Evolutionary conservation across 2,888 invertebrate genomes (phyloP), one percentile per base, ranked within the genome.

Genomic region (Galerucella pusilla): DNA sequence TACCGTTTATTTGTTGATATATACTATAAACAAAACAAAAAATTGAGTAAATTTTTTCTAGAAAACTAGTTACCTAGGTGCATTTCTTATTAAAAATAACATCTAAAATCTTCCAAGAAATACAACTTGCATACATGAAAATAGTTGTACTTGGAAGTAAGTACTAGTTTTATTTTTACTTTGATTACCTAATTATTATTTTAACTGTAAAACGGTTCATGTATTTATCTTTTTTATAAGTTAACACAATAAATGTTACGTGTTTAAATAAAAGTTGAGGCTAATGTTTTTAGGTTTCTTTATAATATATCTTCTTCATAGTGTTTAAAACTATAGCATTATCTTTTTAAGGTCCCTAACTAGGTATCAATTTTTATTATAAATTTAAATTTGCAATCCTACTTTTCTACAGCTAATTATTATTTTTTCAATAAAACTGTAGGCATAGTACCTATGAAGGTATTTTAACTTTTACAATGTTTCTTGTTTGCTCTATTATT

Each of bases 61-160:
- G 35, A 61, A 61, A 12, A 14, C 9, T 28, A 14, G 20, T 10
- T n/a, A 14, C n/a, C n/a, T 4, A 5, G 16, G n/a, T 7, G 4
- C 54, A 20, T 57, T 57, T 57, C 16, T 20, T 16, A 20, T 16
- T 57, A 57, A 57, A 57, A 57, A 57, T 57, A 57, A 16, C 16
- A 9, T 57, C 20, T 2, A 20, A 57, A 7, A 16, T 16, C 3
- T 57, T 57, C 16, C 10, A 57, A 57, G 57, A 57, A 57, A 20
- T 20, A 20, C 52, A 52, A 52, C 52, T 52, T 52, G n/a, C 35
- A 35, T 35, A 35, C 9, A 12, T 20, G 16, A 57, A 20, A 10
- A 57, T 57, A 57, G 57, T 57, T 57, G 57, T 57, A 57, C 57
- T 57, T 20, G 57, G 10, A 57, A 57, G 10, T 57, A 57, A 57